A percentile compares a stretch with the other conserved stretches of the same genome.
phyloP scores from a whole-genome alignment of 2,888 invertebrate species.

The Scaptomyza reducta region DNA sequence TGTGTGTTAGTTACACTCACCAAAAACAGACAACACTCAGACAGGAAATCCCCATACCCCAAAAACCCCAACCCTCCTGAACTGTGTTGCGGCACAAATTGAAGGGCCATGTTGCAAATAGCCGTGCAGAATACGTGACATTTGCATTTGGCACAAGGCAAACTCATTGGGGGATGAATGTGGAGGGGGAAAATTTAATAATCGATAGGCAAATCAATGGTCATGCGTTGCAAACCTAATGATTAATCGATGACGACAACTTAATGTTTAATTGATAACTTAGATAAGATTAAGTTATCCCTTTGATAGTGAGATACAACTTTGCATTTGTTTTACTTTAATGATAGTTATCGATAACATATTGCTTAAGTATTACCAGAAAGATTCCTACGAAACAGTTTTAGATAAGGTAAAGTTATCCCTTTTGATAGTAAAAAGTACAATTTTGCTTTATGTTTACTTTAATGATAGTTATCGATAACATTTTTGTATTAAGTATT shows the following conservation, averaged over 20 bases:
- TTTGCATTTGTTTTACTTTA: too few species aligned
- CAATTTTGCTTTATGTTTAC: too few species aligned
- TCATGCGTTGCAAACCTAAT: not conserved
- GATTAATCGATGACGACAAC: not conserved
- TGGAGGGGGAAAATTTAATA: not conserved
- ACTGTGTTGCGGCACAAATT: slow-evolving; percentile 13
- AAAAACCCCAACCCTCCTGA: not conserved
- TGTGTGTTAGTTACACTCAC: slow-evolving; percentile 32
- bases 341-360: too few species aligned
- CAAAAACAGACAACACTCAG: slow-evolving; percentile 35
- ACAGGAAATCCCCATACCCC: slow-evolving; percentile 6
- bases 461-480: too few species aligned
- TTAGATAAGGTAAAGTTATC: too few species aligned
- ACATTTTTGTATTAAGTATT: too few species aligned
- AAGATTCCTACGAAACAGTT: too few species aligned
- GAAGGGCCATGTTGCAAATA: slow-evolving; percentile 14
- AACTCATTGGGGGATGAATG: not conserved
- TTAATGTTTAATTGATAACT: not conserved
- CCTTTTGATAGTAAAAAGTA: too few species aligned
- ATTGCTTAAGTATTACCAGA: too few species aligned
- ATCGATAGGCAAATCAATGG: slow-evolving; percentile 7
- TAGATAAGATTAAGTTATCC: too few species aligned
- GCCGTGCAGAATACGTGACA: slow-evolving; percentile 67
- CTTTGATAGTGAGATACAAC: too few species aligned
- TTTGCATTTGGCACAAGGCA: slow-evolving; percentile 68